Evolutionary conservation across 2,113 vertebrate species (phyloP).

Genomic region (Tachysurus fulvidraco): DNA sequence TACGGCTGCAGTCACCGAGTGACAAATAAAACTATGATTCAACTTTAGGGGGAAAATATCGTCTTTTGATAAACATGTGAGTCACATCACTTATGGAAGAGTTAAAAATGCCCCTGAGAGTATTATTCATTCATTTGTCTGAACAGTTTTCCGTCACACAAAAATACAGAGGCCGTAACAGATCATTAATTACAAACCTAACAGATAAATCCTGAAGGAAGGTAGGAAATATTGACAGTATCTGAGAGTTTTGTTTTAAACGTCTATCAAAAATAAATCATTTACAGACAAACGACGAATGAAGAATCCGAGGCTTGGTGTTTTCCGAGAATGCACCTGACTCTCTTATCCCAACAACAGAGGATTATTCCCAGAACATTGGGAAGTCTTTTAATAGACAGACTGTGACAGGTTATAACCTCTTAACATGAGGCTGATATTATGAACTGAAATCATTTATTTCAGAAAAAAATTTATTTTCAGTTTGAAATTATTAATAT

Average conservation of each 20-base stretch:
- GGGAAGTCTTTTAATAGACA: slow-evolving; percentile 37
- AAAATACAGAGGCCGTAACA: neutral
- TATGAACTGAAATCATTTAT: neutral
- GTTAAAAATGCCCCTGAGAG: slow-evolving; percentile 6
- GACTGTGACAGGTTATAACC: neutral
- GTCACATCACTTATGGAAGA: slow-evolving; percentile 26
- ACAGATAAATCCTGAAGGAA: neutral
- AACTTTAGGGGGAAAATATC: slow-evolving; percentile 18
- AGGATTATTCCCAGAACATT: slow-evolving; percentile 28
- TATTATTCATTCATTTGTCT: neutral
- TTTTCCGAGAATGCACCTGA: slow-evolving; percentile 36
- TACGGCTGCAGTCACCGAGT: too few species aligned
- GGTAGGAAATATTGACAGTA: neutral
- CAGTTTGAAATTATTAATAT: neutral
- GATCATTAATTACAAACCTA: neutral
- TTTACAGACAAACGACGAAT: neutral
- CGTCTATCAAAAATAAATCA: neutral
- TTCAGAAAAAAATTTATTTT: neutral
- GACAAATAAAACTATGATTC: slow-evolving; percentile 35
- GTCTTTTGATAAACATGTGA: slow-evolving; percentile 33
- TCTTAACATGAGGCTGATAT: neutral
- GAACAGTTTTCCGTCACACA: neutral
- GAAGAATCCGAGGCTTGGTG: slow-evolving; percentile 12
- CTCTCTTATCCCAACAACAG: slow-evolving; percentile 4
- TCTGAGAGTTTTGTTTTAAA: neutral